Evolutionary conservation across 2,888 invertebrate genomes (phyloP), one percentile per base, ranked within the genome.

Genomic region (Sympetrum striolatum): DNA sequence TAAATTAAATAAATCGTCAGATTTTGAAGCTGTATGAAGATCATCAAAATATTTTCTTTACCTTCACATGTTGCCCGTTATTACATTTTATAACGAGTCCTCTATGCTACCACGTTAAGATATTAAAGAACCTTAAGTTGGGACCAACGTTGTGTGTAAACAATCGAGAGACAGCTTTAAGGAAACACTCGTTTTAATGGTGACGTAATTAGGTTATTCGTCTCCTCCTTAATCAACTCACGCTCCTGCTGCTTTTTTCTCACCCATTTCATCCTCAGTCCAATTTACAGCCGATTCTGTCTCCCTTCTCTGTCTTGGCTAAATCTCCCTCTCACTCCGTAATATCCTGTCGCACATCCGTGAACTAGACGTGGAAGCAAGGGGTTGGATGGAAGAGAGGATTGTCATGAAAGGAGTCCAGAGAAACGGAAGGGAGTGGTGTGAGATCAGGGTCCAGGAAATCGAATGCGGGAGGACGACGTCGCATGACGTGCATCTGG

Each of bases 401-500:
- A 44, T 44, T 44, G 64, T 64, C 22, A 64, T 64, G 3, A 64
- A 22, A 25, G 64, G n/a, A 5, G 64, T 64, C 22, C 22, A 25
- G 64, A 22, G 31, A 14, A 5, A 0, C 14, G 25, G 82, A 31
- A 25, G 22, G 58, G 31, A n/a, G 31, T 8, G 58, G 48, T 25
- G 48, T 10, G 48, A 12, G 53, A 31, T 18, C 8, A 37, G 86
- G 58, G n/a, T 60, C 22, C 86, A 86, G 86, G 86, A 86, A 86
- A 86, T 86, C 86, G 86, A 86, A 86, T 60, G 35, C 39, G 86
- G 60, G 31, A 37, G 64, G 64, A 60, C 22, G 22, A 39, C 22
- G 35, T 53, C 58, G 53, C 22, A 53, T 58, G 82, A 31, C 82
- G 31, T 82, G 82, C 82, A 82, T 58, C 82, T 82, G 86, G 31